Evolutionary conservation across 2,113 vertebrate species (phyloP), one percentile per base, ranked within the genome.

Genomic region (Strigops habroptila): DNA sequence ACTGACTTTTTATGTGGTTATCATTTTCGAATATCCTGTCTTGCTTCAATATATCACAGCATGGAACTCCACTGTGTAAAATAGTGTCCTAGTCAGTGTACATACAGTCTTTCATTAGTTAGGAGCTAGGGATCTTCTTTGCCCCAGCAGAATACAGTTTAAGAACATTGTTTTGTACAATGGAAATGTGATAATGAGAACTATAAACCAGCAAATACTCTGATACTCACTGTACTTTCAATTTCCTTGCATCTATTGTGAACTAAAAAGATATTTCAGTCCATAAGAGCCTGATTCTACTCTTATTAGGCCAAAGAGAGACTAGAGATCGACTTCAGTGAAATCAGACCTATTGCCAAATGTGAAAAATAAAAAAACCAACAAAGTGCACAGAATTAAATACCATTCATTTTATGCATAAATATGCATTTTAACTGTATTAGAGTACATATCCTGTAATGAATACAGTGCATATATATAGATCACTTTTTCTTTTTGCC

Each of bases 111-210:
- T 84, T 96, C 73, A 88, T 89, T 96, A 93, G 94, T 95, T 92
- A 96, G 90, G 57, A 94, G 62, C 88, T 78, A 78, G 89, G 82
- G 88, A 91, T 82, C 35, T 39, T 90, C 71, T 90, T 74, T 81
- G 28, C 43, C 94, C 80, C 95, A 78, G 71, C 12, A 95, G 91
- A 96, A 94, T 83, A 86, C 73, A 90, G 37, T 83, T 86, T 94
- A 78, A 74, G 60, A 91, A 62, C 39, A 51, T 51, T 70, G 55
- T 73, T 70, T 95, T 93, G 86, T 95, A 62, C 90, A 90, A 69
- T 25, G 27, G 74, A 96, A 95, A 57, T 86, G 60, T 79, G 74
- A 27, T 93, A 86, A 91, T 95, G 87, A 96, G 91, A 84, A 64
- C 76, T 70, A 94, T 93, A 96, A 96, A 93, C 51, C 70, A 77